phyloP scores from a whole-genome alignment of 2,113 vertebrate species.

The Neogobius melanostomus region DNA sequence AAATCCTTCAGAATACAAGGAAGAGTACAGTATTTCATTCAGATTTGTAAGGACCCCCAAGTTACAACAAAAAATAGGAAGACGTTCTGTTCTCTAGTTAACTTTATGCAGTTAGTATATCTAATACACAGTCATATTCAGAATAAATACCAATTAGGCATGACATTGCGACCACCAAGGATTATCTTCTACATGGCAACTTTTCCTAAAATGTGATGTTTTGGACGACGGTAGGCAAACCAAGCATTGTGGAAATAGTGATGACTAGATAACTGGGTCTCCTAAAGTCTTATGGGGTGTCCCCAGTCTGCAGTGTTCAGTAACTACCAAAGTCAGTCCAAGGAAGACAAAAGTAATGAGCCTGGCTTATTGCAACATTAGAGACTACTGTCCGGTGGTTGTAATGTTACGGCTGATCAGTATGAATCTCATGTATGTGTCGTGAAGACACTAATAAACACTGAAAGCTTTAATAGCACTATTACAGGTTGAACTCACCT shows the following conservation, averaged over 20 bases:
- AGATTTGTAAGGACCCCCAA: constrained; percentile 18
- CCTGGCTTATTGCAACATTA: background rate
- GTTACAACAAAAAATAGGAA: constrained; percentile 41
- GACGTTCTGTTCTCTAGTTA: constrained; percentile 13
- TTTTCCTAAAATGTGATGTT: no score
- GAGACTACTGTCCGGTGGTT: background rate
- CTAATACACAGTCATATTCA: background rate
- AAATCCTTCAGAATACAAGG: constrained; percentile 36
- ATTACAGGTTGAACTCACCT: constrained; percentile 27
- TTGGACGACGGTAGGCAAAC: background rate
- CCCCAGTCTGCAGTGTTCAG: no score
- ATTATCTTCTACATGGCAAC: background rate
- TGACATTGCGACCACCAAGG: background rate
- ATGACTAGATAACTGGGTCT: background rate
- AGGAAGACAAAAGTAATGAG: no score
- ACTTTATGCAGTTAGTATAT: background rate
- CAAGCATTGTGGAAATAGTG: background rate
- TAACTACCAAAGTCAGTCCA: no score
- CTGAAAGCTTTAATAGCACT: constrained; percentile 28
- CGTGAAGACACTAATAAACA: constrained; percentile 22
- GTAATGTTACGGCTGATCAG: background rate
- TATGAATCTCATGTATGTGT: background rate
- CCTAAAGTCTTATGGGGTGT: no score
- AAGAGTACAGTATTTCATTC: constrained; percentile 31
- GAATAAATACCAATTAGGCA: background rate